Evolutionary conservation across 2,888 invertebrate genomes (phyloP), one percentile per base, ranked within the genome.

Genomic region (Harmothoe impar): DNA sequence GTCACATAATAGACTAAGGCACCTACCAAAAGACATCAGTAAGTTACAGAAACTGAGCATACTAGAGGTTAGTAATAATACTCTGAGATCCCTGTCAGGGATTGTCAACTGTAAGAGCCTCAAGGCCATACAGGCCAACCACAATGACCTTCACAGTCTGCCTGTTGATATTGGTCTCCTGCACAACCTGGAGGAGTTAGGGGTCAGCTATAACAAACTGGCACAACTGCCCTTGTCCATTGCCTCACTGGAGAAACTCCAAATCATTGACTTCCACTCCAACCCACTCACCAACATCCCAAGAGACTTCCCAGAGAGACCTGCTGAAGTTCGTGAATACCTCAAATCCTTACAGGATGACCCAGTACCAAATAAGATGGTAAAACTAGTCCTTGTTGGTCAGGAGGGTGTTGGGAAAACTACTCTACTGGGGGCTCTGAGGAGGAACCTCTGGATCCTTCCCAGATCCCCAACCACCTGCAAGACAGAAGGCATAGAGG

Each of bases 391-490:
- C 51, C 72, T 93, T 12, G 93, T 93, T 0, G 93, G 93, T 17
- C 93, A 93, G 84, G 93, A 93, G 77, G 92, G 92, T 0, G 92
- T 92, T 17, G 93, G 93, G 7, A 93, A 93, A 81, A 91, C 93
- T 1, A 91, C 92, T 5, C 91, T 93, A 0, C 91, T 93, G n/a
- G 91, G 77, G 25, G 88, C 90, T 10, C 29, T 91, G 7, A 90
- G 51, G 88, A 35, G 88, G 5, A 84, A 54, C 10, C 43, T 89
- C 3, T 89, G 91, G 89, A 15, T 90, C 29, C 35, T 92, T 12
- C 91, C 91, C 3, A 84, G 54, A 12, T 51, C 90, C 17, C 91
- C 90, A 43, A 72, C 72, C 29, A 90, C 91, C 5, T 12, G 51
- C 29, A 92, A 92, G 56, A 92, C 90, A 43, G 90, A 90, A 29